Base-by-base conservation (phyloP, 1,140 invertebrate genomes). In the Drosophila pseudoobscura region DNA sequence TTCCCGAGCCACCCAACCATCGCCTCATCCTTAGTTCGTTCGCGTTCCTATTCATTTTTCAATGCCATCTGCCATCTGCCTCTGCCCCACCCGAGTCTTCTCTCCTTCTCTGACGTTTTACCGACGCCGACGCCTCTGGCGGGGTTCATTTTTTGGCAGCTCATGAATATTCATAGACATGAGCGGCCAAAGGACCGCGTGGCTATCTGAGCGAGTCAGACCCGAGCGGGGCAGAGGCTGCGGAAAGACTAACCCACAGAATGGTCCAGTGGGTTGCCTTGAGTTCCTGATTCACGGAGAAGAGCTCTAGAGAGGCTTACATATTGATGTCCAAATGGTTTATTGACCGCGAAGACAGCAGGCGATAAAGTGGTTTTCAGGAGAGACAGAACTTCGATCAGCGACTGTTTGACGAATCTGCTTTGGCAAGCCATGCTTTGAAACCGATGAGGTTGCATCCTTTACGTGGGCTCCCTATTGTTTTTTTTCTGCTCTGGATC, bases 101-200 rank as follows among this genome's bases (percentile, higher is more conserved):
- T 8, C 8, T 31, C 68, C 22, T 41, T 22, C 22, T 24, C 22
- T 57, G 43, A 51, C 54, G 39, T 66, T 49, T 61, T 68, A 44
- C 44, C 60, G 51, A 57, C 47, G 57, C 44, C 60, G 47, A 26
- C 64, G 70, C 65, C 66, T 64, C 58, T 47, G 58, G 59, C 59
- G 49, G 29, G 65, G 45, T 75, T 83, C 75, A 65, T 80, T 87
- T 85, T 85, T 59, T 75, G 80, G 74, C 78, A 82, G 52, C 82
- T 87, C 82, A 85, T 85, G 82, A 85, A 85, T 85, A 85, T 85
- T 85, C 82, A 87, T 85, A 68, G 74, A 82, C 82, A 85, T 85
- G 82, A 87, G 85, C 82, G 74, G 64, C 74, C 77, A 75, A 76
- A 85, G 78, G 64, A 75, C 62, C 57, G 43, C 62, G 41, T 44